A percentile compares a stretch with the other conserved stretches of the same genome.
Evolutionary conservation across 2,113 vertebrate species (phyloP).

Genomic region (Synodontis membranacea): DNA sequence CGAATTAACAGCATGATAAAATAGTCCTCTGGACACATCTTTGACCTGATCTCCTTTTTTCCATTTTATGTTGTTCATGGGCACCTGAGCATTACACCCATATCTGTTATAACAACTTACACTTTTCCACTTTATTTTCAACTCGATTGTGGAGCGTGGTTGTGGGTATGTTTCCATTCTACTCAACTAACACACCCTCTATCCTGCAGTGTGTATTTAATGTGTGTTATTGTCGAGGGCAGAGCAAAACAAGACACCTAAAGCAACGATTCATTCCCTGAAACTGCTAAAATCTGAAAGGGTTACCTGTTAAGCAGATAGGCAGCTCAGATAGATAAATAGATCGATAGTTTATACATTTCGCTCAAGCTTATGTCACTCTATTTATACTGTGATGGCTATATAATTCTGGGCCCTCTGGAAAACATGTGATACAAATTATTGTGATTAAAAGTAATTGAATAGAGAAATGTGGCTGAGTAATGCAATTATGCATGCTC

Average conservation of each 20-base stretch:
- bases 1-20: background rate
- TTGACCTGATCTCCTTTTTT: background rate
- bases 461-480: constrained; percentile 54
- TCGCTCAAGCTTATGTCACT: background rate
- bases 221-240: background rate
- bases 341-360: constrained; percentile 25
- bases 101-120: background rate
- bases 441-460: constrained; percentile 57
- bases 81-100: background rate
- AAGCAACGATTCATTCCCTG: background rate
- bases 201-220: background rate
- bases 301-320: background rate
- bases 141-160: background rate
- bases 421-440: constrained; percentile 56
- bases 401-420: constrained; percentile 4
- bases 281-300: background rate
- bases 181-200: background rate
- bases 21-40: background rate
- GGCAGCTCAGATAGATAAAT: background rate
- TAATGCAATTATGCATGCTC: constrained; percentile 50
- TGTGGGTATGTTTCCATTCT: background rate
- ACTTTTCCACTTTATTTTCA: background rate
- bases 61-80: background rate
- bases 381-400: constrained; percentile 11
- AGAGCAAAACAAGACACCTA: background rate